Conservation (phyloP, 2,113 vertebrate species). For the Hyla sarda region DNA sequence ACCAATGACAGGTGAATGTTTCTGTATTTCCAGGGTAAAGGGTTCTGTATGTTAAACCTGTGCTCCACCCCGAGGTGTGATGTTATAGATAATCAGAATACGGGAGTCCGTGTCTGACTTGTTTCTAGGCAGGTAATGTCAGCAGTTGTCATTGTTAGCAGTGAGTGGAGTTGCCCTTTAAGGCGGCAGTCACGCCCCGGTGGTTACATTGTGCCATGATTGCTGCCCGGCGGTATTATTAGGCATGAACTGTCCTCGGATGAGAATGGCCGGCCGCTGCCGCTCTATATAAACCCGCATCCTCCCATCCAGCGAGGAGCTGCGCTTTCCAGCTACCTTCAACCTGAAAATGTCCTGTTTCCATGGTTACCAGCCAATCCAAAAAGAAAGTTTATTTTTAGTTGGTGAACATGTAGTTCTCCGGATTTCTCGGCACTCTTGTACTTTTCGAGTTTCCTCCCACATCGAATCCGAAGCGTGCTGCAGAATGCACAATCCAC, state of each 20-base stretch:
- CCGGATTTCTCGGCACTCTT: not conserved
- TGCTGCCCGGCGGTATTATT: not conserved
- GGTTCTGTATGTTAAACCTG: too few relatives aligned
- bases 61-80: too few relatives aligned
- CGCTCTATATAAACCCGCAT: not conserved
- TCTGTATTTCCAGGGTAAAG: too few relatives aligned
- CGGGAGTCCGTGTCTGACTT: too few relatives aligned
- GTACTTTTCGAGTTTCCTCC: constrained; percentile 16
- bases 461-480: not conserved
- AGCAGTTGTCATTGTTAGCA: not conserved
- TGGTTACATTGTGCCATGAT: not conserved
- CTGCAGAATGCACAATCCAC: constrained; percentile 1
- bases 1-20: too few relatives aligned
- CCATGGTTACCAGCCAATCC: constrained; percentile 45
- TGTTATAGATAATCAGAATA: too few relatives aligned
- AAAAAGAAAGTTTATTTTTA: constrained; percentile 54
- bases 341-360: constrained; percentile 45
- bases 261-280: not conserved
- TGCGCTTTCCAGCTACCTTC: constrained; percentile 5
- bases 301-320: not conserved
- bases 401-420: constrained; percentile 42
- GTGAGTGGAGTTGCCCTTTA: not conserved
- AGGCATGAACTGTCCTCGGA: not conserved
- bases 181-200: not conserved
- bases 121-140: too few relatives aligned